Base-by-base conservation (phyloP, 2,113 vertebrate species). In the Fulmarus glacialis region DNA sequence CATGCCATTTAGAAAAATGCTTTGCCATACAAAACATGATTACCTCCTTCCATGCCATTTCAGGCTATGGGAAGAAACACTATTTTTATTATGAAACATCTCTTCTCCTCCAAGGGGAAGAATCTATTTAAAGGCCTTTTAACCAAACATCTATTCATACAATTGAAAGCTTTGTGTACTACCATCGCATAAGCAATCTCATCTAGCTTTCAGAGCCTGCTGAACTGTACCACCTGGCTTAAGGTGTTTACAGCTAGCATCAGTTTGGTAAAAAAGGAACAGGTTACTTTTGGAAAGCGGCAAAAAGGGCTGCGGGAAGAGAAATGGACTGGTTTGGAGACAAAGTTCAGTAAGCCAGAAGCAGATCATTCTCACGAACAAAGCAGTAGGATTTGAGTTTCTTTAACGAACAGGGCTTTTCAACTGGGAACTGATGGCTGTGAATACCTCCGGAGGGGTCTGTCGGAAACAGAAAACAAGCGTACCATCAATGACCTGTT, bases 41-140 rank as follows among this genome's bases (percentile, higher is more conserved):
- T 87, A 75, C 89, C 91, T 80, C 67, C 70, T 96, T 97, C 96
- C 85, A 97, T 66, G 53, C 68, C 84, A 67, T 91, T 92, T 91
- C 83, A 84, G 92, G 93, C 59, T 82, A 91, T 16, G 26, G 59
- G 62, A 95, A 87, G 83, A 77, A 95, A 85, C 0, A 5, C 64
- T 86, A 55, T 92, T 96, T 96, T 94, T 92, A 80, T 96, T 89
- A 87, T 89, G 95, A 82, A 94, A 91, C 1, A 6, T 82, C 74
- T 93, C 77, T 72, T 71, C 82, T 92, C 84, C 67, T 94, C 45
- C 21, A 22, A 89, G 62, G 52, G 19, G 26, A 95, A 71, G 74
- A 60, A 58, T 73, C 71, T 95, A 82, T 95, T 92, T 91, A 90
- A 96, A 95, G 79, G 45, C 20, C 60, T 94, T 87, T 82, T 89